Percentiles rank a stretch among this genome's conserved stretches.
Conservation (phyloP, 2,113 vertebrate species). For the Mesocricetus auratus region DNA sequence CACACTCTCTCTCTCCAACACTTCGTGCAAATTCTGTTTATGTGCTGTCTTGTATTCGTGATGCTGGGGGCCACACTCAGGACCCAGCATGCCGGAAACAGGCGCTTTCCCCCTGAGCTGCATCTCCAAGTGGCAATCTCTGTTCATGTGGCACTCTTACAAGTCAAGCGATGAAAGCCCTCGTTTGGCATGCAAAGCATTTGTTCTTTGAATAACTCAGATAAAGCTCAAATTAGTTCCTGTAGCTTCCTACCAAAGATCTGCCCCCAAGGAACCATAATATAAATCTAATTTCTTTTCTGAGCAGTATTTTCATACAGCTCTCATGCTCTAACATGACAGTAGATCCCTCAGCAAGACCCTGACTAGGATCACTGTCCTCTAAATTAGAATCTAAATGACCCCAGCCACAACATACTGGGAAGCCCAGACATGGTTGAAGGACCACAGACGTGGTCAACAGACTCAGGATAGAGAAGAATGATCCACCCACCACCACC, state of each 20-base stretch:
- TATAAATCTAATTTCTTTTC: not conserved
- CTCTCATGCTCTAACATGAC: not conserved
- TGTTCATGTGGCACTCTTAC: not conserved
- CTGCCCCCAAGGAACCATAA: not conserved
- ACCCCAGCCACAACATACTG: not conserved
- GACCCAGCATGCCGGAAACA: not conserved
- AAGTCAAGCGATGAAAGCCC: not conserved
- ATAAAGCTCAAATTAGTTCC: not conserved
- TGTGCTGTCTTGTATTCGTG: not conserved
- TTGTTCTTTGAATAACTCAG: not conserved
- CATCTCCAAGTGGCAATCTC: not conserved
- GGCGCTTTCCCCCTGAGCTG: not conserved
- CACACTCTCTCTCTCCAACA: not conserved
- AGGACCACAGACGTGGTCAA: not conserved
- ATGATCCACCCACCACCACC: not conserved
- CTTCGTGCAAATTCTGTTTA: not conserved
- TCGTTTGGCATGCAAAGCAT: not conserved
- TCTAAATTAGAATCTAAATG: not conserved
- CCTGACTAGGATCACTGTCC: not conserved
- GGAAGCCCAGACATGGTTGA: not conserved
- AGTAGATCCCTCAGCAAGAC: not conserved
- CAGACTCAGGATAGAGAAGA: constrained; percentile 33
- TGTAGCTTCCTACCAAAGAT: constrained; percentile 10
- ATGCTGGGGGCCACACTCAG: not conserved
- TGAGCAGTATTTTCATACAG: not conserved